These are phyloP conservation scores for Pimpla rufipes DNA, from an alignment of 2,888 invertebrate genomes.

Conservation along the genomic window DNA sequence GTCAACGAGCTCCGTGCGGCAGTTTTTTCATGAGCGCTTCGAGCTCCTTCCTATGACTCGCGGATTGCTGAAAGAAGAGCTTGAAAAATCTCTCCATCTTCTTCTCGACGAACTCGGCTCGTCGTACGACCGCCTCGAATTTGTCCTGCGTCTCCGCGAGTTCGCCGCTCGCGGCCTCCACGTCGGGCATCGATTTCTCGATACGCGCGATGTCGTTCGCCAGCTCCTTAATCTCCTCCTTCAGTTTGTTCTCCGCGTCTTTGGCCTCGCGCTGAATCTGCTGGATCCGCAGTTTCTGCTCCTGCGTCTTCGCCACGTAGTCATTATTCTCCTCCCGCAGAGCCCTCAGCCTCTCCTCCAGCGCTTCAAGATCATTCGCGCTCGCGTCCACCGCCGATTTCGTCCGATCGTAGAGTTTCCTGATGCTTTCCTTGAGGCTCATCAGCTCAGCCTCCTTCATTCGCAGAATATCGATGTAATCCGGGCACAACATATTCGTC, in stretches of 20 bases:
- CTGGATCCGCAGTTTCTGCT: slow-evolving; percentile 72
- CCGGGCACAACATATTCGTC: slow-evolving; percentile 70
- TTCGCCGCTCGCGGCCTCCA: slow-evolving; percentile 68
- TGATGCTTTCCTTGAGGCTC: slow-evolving; percentile 68
- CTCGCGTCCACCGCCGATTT: slow-evolving; percentile 62
- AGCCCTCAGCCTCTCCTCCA: slow-evolving; percentile 70
- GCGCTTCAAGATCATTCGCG: slow-evolving; percentile 68
- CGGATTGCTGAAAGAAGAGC: slow-evolving; percentile 73
- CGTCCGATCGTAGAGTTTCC: slow-evolving; percentile 56
- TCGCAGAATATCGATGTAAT: slow-evolving; percentile 72
- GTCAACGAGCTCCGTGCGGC: too few species aligned
- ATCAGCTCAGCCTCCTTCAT: slow-evolving; percentile 66
- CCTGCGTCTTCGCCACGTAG: slow-evolving; percentile 69
- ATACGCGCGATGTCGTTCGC: slow-evolving; percentile 71
- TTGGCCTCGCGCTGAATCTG: slow-evolving; percentile 67
- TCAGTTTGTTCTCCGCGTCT: slow-evolving; percentile 73
- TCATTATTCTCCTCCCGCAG: slow-evolving; percentile 70
- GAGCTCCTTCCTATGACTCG: slow-evolving; percentile 73
- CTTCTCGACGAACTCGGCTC: slow-evolving; percentile 72
- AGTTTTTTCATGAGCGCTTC: slow-evolving; percentile 31
- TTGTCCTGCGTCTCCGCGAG: slow-evolving; percentile 76
- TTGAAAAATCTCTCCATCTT: slow-evolving; percentile 75
- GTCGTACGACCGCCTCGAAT: slow-evolving; percentile 73
- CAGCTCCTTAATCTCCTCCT: slow-evolving; percentile 74
- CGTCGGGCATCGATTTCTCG: slow-evolving; percentile 69